Base-by-base conservation (phyloP, 2,888 invertebrate species). In the Epistrophe eligans region DNA sequence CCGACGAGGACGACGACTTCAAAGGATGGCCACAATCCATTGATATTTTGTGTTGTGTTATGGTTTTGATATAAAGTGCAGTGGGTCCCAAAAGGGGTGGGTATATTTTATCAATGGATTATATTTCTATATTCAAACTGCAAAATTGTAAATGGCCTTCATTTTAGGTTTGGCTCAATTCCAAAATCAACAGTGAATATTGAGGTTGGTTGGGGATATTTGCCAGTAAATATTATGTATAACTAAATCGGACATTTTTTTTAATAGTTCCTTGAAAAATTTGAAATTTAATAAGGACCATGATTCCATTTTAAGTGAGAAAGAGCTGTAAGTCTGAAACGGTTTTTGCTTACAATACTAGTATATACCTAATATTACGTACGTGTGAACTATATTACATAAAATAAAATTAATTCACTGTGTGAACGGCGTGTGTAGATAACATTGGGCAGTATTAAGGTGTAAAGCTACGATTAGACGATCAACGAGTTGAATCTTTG, bases 101-200 rank as follows among this genome's bases (percentile, higher is more conserved):
- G 17, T 43, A n/a, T 32, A n/a, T 48, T 67, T 19, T 35, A 48
- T 48, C 66, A 60, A 40, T 32, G 15, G n/a, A 24, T 19, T 43
- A 32, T 5, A 32, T 5, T 67, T 10, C 19, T 4, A 24, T 4
- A 24, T 43, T 62, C 28, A 28, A 32, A 60, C 11, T 32, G 17
- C 15, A 40, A 24, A 70, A 52, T 24, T 24, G 70, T 43, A 74
- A 73, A 35, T 76, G 77, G 52, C 81, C 81, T 67, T 60, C 70
- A 40, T 38, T 55, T 11, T 15, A 13, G 60, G 13, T 70, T 70
- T 81, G 76, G 70, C 76, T 48, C 0, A 19, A 17, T 17, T 76
- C 55, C 81, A 81, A 76, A 70, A 55, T 55, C 55, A 70, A 70
- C 70, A 70, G n/a, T 60, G 17, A 66, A 28, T 11, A 38, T 38